Conservation (phyloP, 2,797 vertebrate genomes). For the Astyanax mexicanus region DNA sequence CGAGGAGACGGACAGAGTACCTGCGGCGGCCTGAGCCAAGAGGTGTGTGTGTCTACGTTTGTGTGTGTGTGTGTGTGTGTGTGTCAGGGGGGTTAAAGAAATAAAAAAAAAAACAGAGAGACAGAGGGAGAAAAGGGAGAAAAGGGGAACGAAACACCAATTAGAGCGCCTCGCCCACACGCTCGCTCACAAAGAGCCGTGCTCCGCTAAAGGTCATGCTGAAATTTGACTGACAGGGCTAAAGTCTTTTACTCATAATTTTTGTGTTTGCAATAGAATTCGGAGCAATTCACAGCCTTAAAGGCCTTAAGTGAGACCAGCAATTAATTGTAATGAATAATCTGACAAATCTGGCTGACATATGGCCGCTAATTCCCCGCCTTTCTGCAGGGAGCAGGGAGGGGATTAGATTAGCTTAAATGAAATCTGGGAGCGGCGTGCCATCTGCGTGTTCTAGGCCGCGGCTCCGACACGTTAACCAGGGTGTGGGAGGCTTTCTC, state of each 20-base stretch:
- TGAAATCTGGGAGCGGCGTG: constrained; percentile 98
- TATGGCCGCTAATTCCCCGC: constrained; percentile 99
- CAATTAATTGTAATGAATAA: constrained; percentile 99
- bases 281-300: constrained; percentile 99
- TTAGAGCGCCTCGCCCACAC: constrained; percentile 96
- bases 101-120: constrained; percentile 31
- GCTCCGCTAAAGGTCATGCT: constrained; percentile 99
- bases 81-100: neutral
- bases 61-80: too few species aligned
- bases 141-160: constrained; percentile 87
- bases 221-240: constrained; percentile 99
- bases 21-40: constrained; percentile 85
- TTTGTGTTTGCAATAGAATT: constrained; percentile 99
- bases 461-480: constrained; percentile 88
- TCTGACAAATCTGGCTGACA: constrained; percentile 99
- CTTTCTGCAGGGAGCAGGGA: constrained; percentile 99
- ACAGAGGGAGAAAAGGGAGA: constrained; percentile 45
- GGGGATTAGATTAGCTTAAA: constrained; percentile 99
- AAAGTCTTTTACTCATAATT: constrained; percentile 99
- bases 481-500: constrained; percentile 89
- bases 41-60: constrained; percentile 19
- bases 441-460: constrained; percentile 96
- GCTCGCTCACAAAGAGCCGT: constrained; percentile 95
- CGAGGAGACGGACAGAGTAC: constrained; percentile 87
- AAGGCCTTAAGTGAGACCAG: constrained; percentile 99